Conservation (phyloP, 2,888 invertebrate genomes). For the Apodemia duryi region DNA sequence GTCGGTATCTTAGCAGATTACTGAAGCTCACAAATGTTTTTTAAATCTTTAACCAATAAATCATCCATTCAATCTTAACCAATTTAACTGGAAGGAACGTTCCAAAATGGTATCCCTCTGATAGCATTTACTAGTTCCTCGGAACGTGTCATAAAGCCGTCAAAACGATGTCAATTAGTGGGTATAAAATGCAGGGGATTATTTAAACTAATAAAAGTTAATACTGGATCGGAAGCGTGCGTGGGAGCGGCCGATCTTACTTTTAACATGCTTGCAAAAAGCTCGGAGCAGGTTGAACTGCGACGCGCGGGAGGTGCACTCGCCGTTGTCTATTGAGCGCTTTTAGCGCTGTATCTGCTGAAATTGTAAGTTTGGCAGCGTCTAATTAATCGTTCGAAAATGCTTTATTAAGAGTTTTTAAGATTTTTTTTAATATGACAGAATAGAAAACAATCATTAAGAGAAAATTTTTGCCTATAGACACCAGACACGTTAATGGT, state of each 20-base stretch:
- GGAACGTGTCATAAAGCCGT: neutral
- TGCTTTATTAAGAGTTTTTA: too few relatives aligned
- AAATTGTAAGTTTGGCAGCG: constrained; percentile 38
- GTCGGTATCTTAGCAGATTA: neutral
- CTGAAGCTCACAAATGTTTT: neutral
- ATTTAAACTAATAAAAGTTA: constrained; percentile 20
- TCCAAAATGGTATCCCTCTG: neutral
- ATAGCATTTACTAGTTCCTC: neutral
- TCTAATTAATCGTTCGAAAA: neutral
- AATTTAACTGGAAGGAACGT: neutral
- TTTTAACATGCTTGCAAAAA: constrained; percentile 61
- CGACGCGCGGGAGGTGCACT: constrained; percentile 37
- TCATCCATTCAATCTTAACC: neutral
- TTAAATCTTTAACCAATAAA: neutral
- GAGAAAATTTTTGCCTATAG: too few relatives aligned
- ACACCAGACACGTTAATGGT: too few relatives aligned
- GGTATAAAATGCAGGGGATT: constrained; percentile 1
- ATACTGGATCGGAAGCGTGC: constrained; percentile 29
- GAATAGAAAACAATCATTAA: too few relatives aligned
- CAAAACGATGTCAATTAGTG: constrained; percentile 1
- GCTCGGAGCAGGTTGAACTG: constrained; percentile 55
- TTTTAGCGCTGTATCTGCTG: constrained; percentile 46
- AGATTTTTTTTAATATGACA: too few relatives aligned
- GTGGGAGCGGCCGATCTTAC: constrained; percentile 61
- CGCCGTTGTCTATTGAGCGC: constrained; percentile 45